Evolutionary conservation across 2,888 invertebrate species (phyloP).

Genomic region (Yponomeuta sedellus): DNA sequence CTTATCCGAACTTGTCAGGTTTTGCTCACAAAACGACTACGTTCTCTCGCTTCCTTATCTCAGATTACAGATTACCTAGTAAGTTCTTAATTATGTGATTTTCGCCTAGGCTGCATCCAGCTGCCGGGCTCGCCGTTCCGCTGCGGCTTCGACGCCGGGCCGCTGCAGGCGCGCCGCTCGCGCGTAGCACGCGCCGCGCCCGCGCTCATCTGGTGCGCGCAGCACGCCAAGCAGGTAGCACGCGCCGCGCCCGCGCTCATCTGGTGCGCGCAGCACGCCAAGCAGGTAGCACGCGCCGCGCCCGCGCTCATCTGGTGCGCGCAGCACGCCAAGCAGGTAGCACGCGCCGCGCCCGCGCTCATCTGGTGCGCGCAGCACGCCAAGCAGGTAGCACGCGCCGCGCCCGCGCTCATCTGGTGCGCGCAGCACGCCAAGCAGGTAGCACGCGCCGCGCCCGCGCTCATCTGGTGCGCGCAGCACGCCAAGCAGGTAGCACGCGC

Average conservation of each 20-base stretch:
- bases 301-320: slow-evolving; percentile 88
- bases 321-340: slow-evolving; percentile 59
- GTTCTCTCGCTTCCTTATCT: too few relatives aligned
- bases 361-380: slow-evolving; percentile 82
- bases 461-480: slow-evolving; percentile 84
- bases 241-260: slow-evolving; percentile 87
- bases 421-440: slow-evolving; percentile 85
- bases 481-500: slow-evolving; percentile 73
- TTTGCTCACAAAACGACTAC: too few relatives aligned
- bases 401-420: slow-evolving; percentile 86
- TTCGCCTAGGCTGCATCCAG: slow-evolving; percentile 77
- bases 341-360: slow-evolving; percentile 85
- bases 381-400: slow-evolving; percentile 74
- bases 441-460: slow-evolving; percentile 85
- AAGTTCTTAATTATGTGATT: neutral
- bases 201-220: slow-evolving; percentile 86
- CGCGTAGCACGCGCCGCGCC: slow-evolving; percentile 85
- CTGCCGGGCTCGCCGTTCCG: slow-evolving; percentile 92
- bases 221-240: slow-evolving; percentile 84
- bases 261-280: slow-evolving; percentile 78
- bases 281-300: slow-evolving; percentile 74
- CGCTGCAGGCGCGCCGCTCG: slow-evolving; percentile 88
- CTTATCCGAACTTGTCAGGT: too few relatives aligned
- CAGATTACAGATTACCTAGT: neutral
- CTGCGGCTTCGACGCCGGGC: slow-evolving; percentile 88